Base-by-base conservation (phyloP, 2,888 invertebrate genomes). In the Falcaria lacertinaria region DNA sequence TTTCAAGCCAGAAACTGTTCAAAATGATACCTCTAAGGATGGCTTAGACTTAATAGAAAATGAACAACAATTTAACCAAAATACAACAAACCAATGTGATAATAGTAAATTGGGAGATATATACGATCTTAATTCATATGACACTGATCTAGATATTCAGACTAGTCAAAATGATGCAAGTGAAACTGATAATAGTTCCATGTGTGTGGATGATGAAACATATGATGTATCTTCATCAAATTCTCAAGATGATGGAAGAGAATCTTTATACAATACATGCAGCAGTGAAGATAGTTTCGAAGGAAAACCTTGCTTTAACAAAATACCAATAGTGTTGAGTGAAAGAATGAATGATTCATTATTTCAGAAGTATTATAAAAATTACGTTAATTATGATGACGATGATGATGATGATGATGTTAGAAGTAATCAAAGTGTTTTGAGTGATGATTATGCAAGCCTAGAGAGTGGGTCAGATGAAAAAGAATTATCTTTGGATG, bases 191-290 rank as follows among this genome's bases (percentile, higher is more conserved):
- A 39, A 28, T 34, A 43, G 38, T 22, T 33, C 39, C 35, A 39
- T 43, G 5, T 41, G 15, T 34, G 19, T 40, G 8, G 34, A 37
- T 19, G 34, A 39, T 22, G 25, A 16, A 39, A 44, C 41, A 15
- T 28, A 17, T 13, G 25, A 15, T 43, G 32, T 15, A 41, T 14
- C 19, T 42, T 44, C 47, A 39, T 3, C 35, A 15, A 41, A 44
- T 15, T 60, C 51, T 34, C 41, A 59, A 48, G 50, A 47, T 47
- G 40, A 48, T 34, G 68, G 74, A 17, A 64, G 53, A 48, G 61
- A 69, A 54, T 83, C 83, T 25, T 50, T 69, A 36, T 87, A 85
- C 75, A 77, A 84, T 46, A 83, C 84, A 44, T 87, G 86, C 53
- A 64, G 71, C 45, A 80, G 77, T 69, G 75, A 75, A 11, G 54